Evolutionary conservation across 2,113 vertebrate genomes (phyloP).

Genomic region (Centrocercus urophasianus): DNA sequence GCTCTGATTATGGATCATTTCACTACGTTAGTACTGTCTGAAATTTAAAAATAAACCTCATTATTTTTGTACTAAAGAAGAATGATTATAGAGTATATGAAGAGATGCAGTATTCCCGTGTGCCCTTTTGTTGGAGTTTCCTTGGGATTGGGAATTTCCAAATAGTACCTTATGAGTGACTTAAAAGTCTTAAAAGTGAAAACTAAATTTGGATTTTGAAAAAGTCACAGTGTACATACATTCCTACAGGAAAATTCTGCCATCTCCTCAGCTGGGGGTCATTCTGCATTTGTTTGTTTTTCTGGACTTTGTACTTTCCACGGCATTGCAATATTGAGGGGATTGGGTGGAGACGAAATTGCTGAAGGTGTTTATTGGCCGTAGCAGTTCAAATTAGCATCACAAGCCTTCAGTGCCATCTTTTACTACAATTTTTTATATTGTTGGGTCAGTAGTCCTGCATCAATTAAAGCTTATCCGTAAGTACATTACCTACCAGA

Average conservation of each 20-base stretch:
- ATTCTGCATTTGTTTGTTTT: not conserved
- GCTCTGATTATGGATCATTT: not conserved
- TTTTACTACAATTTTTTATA: not conserved
- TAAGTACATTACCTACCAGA: not conserved
- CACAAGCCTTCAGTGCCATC: accelerated
- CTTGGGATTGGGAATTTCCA: not conserved
- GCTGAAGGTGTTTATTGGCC: not conserved
- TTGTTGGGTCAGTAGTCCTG: not conserved
- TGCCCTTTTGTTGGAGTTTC: not conserved
- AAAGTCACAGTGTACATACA: not conserved
- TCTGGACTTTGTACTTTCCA: not conserved
- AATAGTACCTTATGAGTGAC: not conserved
- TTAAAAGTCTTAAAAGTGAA: not conserved
- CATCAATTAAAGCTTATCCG: not conserved
- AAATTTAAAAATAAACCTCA: not conserved
- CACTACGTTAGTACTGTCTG: not conserved
- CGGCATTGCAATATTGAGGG: not conserved
- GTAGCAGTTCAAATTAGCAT: not conserved
- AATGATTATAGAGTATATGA: not conserved
- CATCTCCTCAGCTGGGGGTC: not conserved
- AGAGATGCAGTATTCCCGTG: not conserved
- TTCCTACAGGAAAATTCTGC: not conserved
- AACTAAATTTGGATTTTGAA: not conserved
- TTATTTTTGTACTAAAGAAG: not conserved
- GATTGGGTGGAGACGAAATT: not conserved